Percentiles rank a stretch among this genome's conserved stretches.
Evolutionary conservation across 2,113 vertebrate genomes (phyloP).

Genomic region (Diadophis punctatus): DNA sequence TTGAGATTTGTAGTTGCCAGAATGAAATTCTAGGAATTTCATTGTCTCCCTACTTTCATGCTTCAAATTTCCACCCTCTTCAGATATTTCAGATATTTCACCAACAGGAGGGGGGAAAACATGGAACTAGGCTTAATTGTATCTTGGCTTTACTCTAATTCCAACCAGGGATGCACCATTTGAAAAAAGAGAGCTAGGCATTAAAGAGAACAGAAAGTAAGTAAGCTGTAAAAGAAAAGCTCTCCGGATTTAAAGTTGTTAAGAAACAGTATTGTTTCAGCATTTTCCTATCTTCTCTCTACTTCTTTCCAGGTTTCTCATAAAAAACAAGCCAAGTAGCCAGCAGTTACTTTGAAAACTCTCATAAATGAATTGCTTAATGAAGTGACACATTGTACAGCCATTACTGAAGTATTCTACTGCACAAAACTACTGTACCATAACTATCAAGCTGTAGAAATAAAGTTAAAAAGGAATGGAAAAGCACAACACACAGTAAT

Average conservation of each 20-base stretch:
- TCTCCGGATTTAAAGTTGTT: background rate
- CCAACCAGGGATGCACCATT: background rate
- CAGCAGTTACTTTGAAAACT: background rate
- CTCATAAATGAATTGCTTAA: conserved; percentile 4
- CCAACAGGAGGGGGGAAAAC: background rate
- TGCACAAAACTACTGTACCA: background rate
- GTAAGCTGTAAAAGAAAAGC: background rate
- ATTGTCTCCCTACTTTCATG: background rate
- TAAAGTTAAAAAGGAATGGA: conserved; percentile 15
- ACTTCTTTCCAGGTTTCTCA: background rate
- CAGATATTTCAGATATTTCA: background rate
- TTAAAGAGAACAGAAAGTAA: background rate
- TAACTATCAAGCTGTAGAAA: conserved; percentile 4
- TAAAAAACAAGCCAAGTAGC: background rate
- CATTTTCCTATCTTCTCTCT: background rate
- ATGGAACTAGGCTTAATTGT: background rate
- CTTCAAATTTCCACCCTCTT: background rate
- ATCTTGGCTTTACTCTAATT: background rate
- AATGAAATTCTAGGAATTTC: background rate
- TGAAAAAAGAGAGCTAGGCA: background rate
- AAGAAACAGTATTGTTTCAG: background rate
- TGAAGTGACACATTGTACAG: background rate
- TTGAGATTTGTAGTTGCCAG: no score
- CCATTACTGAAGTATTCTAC: background rate
- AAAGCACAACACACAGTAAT: background rate